phyloP scores from a whole-genome alignment of 2,888 invertebrate genomes.

The Latrodectus elegans region DNA sequence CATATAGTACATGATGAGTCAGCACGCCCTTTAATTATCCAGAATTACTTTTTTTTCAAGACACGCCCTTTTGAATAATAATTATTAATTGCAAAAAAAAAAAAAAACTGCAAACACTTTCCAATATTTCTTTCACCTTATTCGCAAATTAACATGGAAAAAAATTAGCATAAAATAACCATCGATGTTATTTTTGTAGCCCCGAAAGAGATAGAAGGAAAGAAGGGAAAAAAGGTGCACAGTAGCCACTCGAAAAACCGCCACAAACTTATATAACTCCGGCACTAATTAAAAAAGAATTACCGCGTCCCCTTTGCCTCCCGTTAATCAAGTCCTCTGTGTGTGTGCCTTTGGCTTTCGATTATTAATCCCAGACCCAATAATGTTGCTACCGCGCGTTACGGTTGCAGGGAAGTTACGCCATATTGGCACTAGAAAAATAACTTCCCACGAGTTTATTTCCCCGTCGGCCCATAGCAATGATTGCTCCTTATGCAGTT shows the following conservation, averaged over 20 bases:
- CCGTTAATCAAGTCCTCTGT: conserved; percentile 40
- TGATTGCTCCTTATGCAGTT: conserved; percentile 52
- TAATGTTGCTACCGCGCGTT: conserved; percentile 55
- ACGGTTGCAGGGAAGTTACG: conserved; percentile 33
- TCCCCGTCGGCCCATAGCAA: conserved; percentile 67
- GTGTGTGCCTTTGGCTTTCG: conserved; percentile 22
- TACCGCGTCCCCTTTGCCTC: conserved; percentile 10
- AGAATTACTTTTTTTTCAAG: no score
- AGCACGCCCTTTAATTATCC: no score
- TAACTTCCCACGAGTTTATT: conserved; percentile 58
- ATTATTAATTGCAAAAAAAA: neutral
- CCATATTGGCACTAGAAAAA: conserved; percentile 60
- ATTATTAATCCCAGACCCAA: conserved; percentile 65
- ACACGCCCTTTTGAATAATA: neutral
- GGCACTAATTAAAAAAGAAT: conserved; percentile 54
- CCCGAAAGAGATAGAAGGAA: neutral
- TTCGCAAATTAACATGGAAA: neutral
- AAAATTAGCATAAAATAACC: conserved; percentile 1
- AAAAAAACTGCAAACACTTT: neutral
- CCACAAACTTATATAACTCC: neutral
- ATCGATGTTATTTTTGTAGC: neutral
- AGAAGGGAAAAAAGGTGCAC: neutral
- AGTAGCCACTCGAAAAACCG: neutral
- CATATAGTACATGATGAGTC: no score
- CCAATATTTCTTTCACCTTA: neutral